Base-by-base conservation (phyloP, 2,113 vertebrate species). In the Ancistrus triradiatus region DNA sequence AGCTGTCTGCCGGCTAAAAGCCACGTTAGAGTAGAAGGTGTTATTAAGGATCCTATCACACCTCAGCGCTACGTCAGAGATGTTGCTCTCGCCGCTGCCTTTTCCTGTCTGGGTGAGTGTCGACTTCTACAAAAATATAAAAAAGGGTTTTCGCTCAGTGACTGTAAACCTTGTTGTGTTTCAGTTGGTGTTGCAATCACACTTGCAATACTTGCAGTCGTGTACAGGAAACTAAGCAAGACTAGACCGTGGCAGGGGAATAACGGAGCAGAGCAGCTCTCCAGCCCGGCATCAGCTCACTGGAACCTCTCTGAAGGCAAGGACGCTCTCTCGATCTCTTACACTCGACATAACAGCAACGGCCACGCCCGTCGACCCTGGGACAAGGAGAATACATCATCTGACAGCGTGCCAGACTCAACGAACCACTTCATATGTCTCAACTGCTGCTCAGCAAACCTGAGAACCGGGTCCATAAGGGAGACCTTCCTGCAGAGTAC, bases 31-130 rank as follows among this genome's bases (percentile, higher is more conserved):
- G 67, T 84, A 43, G 57, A 68, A 61, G 35, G 83, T 4, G 79
- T 80, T 72, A 69, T 77, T 1, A 72, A 61, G 63, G 59, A 37
- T 53, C 63, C 72, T 5, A 74, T 82, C 44, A 73, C 73, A 1
- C 61, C 81, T 43, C 77, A 63, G 5, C 60, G 69, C 7, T 87
- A 87, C 0, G 76, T 78, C 24, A 82, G 79, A 69, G 88, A 93
- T 42, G 68, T 89, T 75, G 77, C 80, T 40, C 70, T 92, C 59
- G 72, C 91, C 48, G 86, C 86, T 1, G 69, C 85, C 7, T 59
- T 90, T 65, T 91, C 87, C 77, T 89, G 92, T 63, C 72, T 83
- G 62, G 92, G 92, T 94, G 80, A 84, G 77, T 51, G 42, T 53
- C n/a, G n/a, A n/a, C n/a, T n/a, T n/a, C n/a, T n/a, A n/a, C n/a